Evolutionary conservation across 2,888 invertebrate genomes (phyloP), one percentile per base, ranked within the genome.

Genomic region (Epinotia ramella): DNA sequence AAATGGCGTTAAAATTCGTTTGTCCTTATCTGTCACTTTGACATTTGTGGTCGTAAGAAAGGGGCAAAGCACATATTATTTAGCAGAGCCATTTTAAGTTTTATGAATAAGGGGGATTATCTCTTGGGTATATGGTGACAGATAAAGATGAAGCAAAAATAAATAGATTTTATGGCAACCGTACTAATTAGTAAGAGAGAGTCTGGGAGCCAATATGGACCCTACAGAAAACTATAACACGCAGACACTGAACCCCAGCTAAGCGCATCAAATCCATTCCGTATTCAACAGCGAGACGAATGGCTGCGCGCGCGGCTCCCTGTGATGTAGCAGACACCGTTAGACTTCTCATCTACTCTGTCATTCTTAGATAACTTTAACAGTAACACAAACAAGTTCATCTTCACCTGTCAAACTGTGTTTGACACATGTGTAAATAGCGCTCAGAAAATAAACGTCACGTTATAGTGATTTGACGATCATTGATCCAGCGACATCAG

Each of bases 281-380:
- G 70, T 24, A 40, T 65, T 40, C 60, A 60, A 70, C 46, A 18
- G 75, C 75, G 70, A 65, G 70, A 66, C 75, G 53, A 75, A 75
- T 71, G 70, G 49, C 60, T 66, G 75, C 75, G 70, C 70, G 75
- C 65, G 74, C 66, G 33, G 63, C 69, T 4, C 33, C 16, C 59
- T 69, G 64, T 69, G 44, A 64, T 46, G 9, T 33, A 33, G 16
- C 66, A 46, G 24, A 56, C n/a, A 44, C 53, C 53, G 12, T 49
- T 16, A 16, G 16, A 6, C 46, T 46, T 13, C 13, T 46, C 3
- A 49, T 49, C 53, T 53, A 53, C n/a, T 53, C n/a, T 6, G 53
- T 53, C 53, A 53, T 13, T 49, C 16, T 53, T n/a, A 7, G n/a
- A 53, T n/a, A 53, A 53, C 49, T 13, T 13, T 13, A 13, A 49